phyloP scores from a whole-genome alignment of 1,140 invertebrate genomes.

The Drosophila fuyamai region DNA sequence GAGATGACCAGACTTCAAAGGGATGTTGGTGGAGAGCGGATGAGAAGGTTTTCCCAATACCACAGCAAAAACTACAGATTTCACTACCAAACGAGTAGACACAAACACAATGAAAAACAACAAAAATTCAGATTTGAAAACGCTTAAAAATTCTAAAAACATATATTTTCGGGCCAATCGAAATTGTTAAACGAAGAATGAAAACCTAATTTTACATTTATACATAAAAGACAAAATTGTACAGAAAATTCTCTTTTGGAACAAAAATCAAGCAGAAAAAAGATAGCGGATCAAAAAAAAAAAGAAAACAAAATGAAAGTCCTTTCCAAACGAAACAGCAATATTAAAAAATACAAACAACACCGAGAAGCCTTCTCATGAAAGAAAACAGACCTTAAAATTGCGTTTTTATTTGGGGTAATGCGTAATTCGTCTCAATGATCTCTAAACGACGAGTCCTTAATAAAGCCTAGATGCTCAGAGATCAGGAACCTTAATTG shows the following conservation, averaged over 20 bases:
- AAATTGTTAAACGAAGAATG: constrained; percentile 54
- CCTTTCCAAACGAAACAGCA: constrained; percentile 65
- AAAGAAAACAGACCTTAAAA: constrained; percentile 35
- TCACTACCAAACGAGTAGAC: constrained; percentile 30
- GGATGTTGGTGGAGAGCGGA: constrained; percentile 47
- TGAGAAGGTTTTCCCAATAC: constrained; percentile 71
- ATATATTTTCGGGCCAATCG: constrained; percentile 77
- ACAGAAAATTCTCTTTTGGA: constrained; percentile 58
- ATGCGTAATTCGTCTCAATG: too few relatives aligned
- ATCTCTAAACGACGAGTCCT: too few relatives aligned
- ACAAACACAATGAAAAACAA: constrained; percentile 21
- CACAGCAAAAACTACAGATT: constrained; percentile 42
- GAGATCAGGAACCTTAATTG: too few relatives aligned
- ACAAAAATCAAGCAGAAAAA: constrained; percentile 64
- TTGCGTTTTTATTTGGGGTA: constrained; percentile 15
- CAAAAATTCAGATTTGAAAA: constrained; percentile 58
- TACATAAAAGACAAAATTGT: constrained; percentile 48
- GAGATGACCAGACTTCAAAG: constrained; percentile 44
- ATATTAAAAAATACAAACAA: constrained; percentile 76
- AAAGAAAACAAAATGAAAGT: constrained; percentile 11
- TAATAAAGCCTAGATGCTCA: too few relatives aligned
- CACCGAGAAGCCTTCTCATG: constrained; percentile 81
- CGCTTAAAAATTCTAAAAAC: constrained; percentile 69
- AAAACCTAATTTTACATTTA: constrained; percentile 67
- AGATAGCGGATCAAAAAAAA: constrained; percentile 53